Evolutionary conservation across 2,113 vertebrate species (phyloP), one percentile per base, ranked within the genome.

Genomic region (Heteronetta atricapilla): DNA sequence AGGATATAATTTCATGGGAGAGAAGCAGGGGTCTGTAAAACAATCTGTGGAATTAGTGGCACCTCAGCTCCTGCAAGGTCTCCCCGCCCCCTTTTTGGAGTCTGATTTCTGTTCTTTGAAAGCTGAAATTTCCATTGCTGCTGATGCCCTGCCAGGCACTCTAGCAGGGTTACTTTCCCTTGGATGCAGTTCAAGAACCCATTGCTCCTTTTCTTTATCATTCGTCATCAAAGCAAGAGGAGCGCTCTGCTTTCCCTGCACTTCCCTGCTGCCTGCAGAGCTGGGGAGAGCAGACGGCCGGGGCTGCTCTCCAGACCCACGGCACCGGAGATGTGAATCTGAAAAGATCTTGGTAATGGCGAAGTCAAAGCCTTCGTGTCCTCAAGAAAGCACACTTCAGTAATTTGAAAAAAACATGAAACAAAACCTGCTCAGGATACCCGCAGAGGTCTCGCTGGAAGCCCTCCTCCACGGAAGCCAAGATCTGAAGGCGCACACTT

Each of bases 161-260:
- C 94, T 75, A 94, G 93, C 91, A 94, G 93, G 86, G 86, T 95
- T 97, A 50, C 91, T 96, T 97, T 96, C 78, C 78, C 77, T 96
- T 98, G 97, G 97, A 97, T 95, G 90, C 90, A 60, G 90, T 95
- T 98, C 97, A 97, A 94, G 97, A 95, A 98, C 87, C 72, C 89
- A 91, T 97, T 36, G 18, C 91, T 96, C 86, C 11, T 76, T 94
- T 94, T 96, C 90, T 97, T 52, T 94, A 67, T 70, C 20, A 2
- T 94, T 97, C 83, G 79, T 94, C 95, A 93, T 96, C 94, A 88
- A 94, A 96, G 63, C 48, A 83, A 93, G 82, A 91, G 92, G 92
- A 96, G 73, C 55, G 48, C 85, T 90, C 93, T 94, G 50, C 26
- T 64, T 40, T 63, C 81, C 56, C 74, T 52, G 33, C 3, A 1